Conservation (phyloP, 2,113 vertebrate species). For the Prochilodus magdalenae region DNA sequence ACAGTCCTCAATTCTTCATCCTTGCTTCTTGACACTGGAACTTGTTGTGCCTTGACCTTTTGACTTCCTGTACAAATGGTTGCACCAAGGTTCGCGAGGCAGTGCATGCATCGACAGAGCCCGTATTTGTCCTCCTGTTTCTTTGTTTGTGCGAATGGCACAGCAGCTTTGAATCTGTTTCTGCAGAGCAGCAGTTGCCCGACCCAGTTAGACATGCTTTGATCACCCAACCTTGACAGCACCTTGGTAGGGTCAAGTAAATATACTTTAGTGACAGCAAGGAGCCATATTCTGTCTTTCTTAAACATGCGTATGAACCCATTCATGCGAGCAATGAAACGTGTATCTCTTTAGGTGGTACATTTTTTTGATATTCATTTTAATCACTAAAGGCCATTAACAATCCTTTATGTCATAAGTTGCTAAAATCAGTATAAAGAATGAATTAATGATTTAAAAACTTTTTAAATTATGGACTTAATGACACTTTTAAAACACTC, state of each 20-base stretch:
- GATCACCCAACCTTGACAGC: slow-evolving; percentile 81
- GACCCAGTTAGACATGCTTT: slow-evolving; percentile 81
- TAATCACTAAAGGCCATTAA: neutral
- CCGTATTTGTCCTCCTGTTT: slow-evolving; percentile 82
- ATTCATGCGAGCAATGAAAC: no score
- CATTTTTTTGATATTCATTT: neutral
- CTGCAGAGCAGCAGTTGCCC: slow-evolving; percentile 83
- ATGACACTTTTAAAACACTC: neutral
- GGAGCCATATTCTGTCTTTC: slow-evolving; percentile 33
- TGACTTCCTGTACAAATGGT: slow-evolving; percentile 85
- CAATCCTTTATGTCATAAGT: neutral
- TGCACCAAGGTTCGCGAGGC: slow-evolving; percentile 80
- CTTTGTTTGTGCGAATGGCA: slow-evolving; percentile 88
- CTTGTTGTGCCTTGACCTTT: slow-evolving; percentile 66
- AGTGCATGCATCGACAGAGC: slow-evolving; percentile 83
- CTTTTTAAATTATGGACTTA: neutral
- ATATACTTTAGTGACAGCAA: slow-evolving; percentile 56
- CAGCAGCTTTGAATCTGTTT: slow-evolving; percentile 83
- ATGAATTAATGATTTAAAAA: no score
- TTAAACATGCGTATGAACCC: neutral
- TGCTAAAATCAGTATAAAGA: neutral
- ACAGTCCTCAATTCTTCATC: slow-evolving; percentile 81
- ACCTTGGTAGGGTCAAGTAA: slow-evolving; percentile 69
- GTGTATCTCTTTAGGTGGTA: no score
- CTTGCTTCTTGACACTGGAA: slow-evolving; percentile 45